Conservation (phyloP, 30 jellyfish, hydroid and myxozoan species). For the Aurelia sp. region DNA sequence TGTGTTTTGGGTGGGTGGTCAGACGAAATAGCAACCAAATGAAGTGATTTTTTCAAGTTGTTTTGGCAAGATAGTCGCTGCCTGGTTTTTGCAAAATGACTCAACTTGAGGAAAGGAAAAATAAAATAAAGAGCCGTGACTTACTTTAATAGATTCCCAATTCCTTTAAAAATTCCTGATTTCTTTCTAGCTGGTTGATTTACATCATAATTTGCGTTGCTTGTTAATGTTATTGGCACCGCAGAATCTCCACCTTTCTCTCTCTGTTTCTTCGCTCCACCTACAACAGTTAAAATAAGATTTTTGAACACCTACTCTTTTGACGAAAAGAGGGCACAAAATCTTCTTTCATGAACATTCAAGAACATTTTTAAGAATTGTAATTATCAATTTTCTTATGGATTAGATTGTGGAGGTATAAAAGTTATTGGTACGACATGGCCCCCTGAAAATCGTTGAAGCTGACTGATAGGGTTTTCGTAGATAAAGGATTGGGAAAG, state of each 20-base stretch:
- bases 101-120: too few relatives aligned
- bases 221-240: constrained; percentile 64
- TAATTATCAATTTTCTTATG: too few relatives aligned
- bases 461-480: neutral
- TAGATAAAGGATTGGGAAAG: neutral
- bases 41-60: too few relatives aligned
- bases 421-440: too few relatives aligned
- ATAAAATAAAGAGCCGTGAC: neutral
- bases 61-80: too few relatives aligned
- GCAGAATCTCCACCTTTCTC: constrained; percentile 16
- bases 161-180: constrained; percentile 90
- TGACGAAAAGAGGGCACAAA: too few relatives aligned
- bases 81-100: too few relatives aligned
- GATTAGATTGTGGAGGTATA: too few relatives aligned
- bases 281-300: neutral
- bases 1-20: too few relatives aligned
- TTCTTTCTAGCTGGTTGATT: constrained; percentile 64
- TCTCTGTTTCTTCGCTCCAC: constrained; percentile 13
- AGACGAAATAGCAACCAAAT: too few relatives aligned
- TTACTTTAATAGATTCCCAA: constrained; percentile 65
- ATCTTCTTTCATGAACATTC: too few relatives aligned
- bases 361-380: neutral
- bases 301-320: neutral
- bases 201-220: constrained; percentile 70
- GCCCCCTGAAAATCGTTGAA: too few relatives aligned